Percentiles rank a stretch among this genome's conserved stretches.
These are phyloP conservation scores for Chelon labrosus DNA, from an alignment of 2,797 vertebrate genomes.

Conservation along the genomic window DNA sequence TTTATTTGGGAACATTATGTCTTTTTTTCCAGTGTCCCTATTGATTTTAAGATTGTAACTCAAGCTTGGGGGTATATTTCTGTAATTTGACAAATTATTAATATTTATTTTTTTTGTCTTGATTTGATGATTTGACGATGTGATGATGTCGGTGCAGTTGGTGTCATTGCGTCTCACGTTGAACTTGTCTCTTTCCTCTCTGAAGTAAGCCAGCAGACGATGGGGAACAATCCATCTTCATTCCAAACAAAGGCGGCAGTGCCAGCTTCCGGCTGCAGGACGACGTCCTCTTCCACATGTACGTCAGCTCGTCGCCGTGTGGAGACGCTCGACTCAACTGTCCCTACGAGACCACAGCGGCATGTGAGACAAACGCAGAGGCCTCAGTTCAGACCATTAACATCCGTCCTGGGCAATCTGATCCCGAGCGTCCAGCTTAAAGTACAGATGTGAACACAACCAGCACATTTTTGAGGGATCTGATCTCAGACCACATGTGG, in stretches of 20 bases:
- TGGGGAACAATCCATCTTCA: constrained; percentile 86
- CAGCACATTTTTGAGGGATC: too few species aligned
- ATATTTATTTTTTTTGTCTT: too few species aligned
- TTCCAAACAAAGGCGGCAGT: constrained; percentile 80
- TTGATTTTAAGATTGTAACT: too few species aligned
- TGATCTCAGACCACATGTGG: too few species aligned
- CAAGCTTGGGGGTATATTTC: too few species aligned
- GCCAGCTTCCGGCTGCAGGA: constrained; percentile 85
- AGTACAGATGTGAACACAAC: too few species aligned
- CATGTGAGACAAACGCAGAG: constrained; percentile 83
- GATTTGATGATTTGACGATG: too few species aligned
- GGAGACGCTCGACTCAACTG: constrained; percentile 94
- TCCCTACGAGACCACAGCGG: constrained; percentile 87
- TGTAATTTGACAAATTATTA: too few species aligned
- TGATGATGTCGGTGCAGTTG: background rate
- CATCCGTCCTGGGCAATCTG: too few species aligned
- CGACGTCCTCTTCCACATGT: constrained; percentile 91
- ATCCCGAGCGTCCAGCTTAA: too few species aligned
- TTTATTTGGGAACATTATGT: too few species aligned
- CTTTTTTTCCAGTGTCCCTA: too few species aligned
- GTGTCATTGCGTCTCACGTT: background rate
- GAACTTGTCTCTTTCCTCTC: constrained; percentile 33
- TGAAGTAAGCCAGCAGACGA: constrained; percentile 84
- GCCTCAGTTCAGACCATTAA: background rate
- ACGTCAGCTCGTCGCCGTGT: constrained; percentile 91